These are phyloP conservation scores for Melanotaenia parkinsoni DNA, from an alignment of 2,797 vertebrate genomes.

Conservation along the genomic window DNA sequence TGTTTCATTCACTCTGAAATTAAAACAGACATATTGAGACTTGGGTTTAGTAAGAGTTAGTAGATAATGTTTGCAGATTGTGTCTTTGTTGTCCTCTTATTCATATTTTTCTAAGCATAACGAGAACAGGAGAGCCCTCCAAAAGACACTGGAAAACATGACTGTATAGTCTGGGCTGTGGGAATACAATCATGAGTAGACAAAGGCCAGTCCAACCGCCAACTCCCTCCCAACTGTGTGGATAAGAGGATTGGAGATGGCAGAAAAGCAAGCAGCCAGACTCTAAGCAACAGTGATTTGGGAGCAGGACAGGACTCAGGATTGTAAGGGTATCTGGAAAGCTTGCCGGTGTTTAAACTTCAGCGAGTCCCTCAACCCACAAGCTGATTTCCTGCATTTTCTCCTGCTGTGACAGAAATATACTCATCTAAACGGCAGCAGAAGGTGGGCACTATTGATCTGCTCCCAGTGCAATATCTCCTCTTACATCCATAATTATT, in stretches of 20 bases:
- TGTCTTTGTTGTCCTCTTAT: slow-evolving; percentile 41
- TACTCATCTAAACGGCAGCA: slow-evolving; percentile 64
- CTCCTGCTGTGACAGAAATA: slow-evolving; percentile 76
- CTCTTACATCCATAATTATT: slow-evolving; percentile 79
- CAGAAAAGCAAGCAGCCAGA: slow-evolving; percentile 55
- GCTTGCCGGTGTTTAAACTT: slow-evolving; percentile 68
- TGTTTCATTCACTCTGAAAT: slow-evolving; percentile 39
- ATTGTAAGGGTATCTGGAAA: slow-evolving; percentile 68
- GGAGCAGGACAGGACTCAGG: slow-evolving; percentile 45
- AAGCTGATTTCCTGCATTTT: slow-evolving; percentile 70
- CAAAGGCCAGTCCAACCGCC: slow-evolving; percentile 63
- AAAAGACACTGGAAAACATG: slow-evolving; percentile 71
- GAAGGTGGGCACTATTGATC: slow-evolving; percentile 77
- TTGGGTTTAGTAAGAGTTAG: slow-evolving; percentile 36
- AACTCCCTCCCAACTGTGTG: slow-evolving; percentile 65
- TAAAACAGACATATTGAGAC: neutral
- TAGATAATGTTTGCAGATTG: slow-evolving; percentile 48
- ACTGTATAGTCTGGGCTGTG: slow-evolving; percentile 67
- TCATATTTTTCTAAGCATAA: slow-evolving; percentile 34
- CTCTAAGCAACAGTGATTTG: slow-evolving; percentile 64
- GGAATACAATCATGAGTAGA: slow-evolving; percentile 74
- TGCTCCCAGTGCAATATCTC: slow-evolving; percentile 76
- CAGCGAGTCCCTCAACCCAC: slow-evolving; percentile 63
- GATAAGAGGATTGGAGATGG: slow-evolving; percentile 73
- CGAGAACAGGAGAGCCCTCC: slow-evolving; percentile 49